Base-by-base conservation (phyloP, 2,797 vertebrate species). In the Sebastes itinus region DNA sequence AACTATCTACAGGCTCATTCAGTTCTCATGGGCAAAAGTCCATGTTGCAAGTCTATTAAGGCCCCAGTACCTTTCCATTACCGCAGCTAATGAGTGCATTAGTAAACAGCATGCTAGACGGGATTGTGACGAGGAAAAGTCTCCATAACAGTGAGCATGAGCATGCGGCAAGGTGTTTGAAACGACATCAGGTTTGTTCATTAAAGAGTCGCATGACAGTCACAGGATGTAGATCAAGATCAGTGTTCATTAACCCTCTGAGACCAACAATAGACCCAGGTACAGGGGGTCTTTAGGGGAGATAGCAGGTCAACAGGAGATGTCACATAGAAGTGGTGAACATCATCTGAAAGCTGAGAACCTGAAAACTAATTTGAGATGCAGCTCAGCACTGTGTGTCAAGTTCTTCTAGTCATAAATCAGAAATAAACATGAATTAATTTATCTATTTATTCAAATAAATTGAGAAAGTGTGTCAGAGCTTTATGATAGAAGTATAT, bases 1-100 rank as follows among this genome's bases (percentile, higher is more conserved):
- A 9, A 91, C 83, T 72, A 88, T 88, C 89, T 88, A 83, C 78
- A 83, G 88, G 75, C 85, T 85, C 78, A 81, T 91, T 93, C 81
- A 27, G 79, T 69, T 89, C 87, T 91, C 83, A 70, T 83, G 87
- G 90, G 87, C 87, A 90, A 84, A 46, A 93, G 83, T 84, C 81
- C 87, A 76, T 72, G 84, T 71, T 83, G 81, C 68, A 77, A 81
- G 83, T 91, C 89, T 87, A 89, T 94, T 87, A 92, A 78, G 78
- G 75, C 70, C 75, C 85, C 84, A 80, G 82, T 77, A 76, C 72
- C 65, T 86, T 91, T 90, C 82, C 80, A 92, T 90, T 91, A 85
- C 73, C 49, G 64, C 67, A 12, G 75, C 69, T 91, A 90, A 92
- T 91, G 88, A 91, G 85, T 42, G 67, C 75, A 82, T 85, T 85